These are phyloP conservation scores for Esperia sulphurella DNA, from an alignment of 2,888 invertebrate genomes.

Conservation along the genomic window DNA sequence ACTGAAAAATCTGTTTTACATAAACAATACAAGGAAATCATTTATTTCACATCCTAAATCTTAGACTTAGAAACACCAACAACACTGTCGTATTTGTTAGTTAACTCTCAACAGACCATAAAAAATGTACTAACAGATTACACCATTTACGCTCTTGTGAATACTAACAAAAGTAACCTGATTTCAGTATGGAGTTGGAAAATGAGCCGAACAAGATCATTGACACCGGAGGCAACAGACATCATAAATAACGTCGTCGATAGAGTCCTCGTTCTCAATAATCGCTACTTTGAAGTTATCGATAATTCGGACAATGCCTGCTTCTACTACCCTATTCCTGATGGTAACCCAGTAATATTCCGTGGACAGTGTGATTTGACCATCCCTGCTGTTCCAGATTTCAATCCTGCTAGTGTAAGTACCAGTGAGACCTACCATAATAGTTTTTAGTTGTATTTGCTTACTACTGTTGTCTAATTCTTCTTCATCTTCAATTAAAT, in stretches of 20 bases:
- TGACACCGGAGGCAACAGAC: conserved; percentile 21
- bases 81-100: too few relatives aligned
- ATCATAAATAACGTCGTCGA: conserved; percentile 30
- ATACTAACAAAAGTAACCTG: background rate
- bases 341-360: conserved; percentile 32
- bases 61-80: too few relatives aligned
- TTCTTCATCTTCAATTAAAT: background rate
- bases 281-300: conserved; percentile 31
- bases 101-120: too few relatives aligned
- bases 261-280: conserved; percentile 30
- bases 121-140: background rate
- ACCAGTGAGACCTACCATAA: background rate
- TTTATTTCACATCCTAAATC: too few relatives aligned
- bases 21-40: too few relatives aligned
- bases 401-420: conserved; percentile 43
- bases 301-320: conserved; percentile 33
- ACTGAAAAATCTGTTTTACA: too few relatives aligned
- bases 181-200: conserved; percentile 51
- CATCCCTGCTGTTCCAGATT: conserved; percentile 32
- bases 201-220: conserved; percentile 32
- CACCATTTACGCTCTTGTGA: background rate
- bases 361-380: conserved; percentile 40
- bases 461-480: background rate
- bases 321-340: conserved; percentile 41
- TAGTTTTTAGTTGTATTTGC: too few relatives aligned